Evolutionary conservation across 64 coral and sea anemone species (phyloP).

Genomic region (Pocillopora damicornis): DNA sequence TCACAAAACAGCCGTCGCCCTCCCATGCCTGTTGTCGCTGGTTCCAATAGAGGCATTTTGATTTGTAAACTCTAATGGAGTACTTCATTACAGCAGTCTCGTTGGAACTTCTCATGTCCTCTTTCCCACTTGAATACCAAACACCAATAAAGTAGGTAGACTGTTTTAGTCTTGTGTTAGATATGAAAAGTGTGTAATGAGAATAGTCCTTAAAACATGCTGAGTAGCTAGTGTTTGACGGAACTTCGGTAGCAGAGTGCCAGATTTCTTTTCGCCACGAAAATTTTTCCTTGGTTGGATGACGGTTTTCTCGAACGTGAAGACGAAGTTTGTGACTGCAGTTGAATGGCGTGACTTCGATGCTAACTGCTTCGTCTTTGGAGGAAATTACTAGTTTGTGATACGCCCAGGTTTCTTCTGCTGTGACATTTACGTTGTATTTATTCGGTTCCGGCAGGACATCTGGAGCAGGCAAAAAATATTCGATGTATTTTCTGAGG

Average conservation of each 20-base stretch:
- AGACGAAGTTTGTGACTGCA: slow-evolving; percentile 49
- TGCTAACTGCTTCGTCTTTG: slow-evolving; percentile 48
- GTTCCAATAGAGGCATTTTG: slow-evolving; percentile 83
- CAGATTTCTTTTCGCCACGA: slow-evolving; percentile 33
- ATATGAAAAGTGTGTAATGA: slow-evolving; percentile 51
- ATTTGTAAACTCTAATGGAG: slow-evolving; percentile 41
- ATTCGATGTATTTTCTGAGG: slow-evolving; percentile 50
- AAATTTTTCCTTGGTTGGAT: slow-evolving; percentile 43
- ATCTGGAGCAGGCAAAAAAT: slow-evolving; percentile 33
- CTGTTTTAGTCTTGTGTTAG: slow-evolving; percentile 30
- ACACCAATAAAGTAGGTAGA: slow-evolving; percentile 50
- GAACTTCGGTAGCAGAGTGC: background rate
- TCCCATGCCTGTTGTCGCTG: slow-evolving; percentile 48
- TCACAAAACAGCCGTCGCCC: slow-evolving; percentile 70
- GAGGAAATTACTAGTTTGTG: slow-evolving; percentile 46
- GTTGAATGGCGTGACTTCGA: slow-evolving; percentile 53
- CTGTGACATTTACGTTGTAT: slow-evolving; percentile 26
- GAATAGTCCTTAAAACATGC: slow-evolving; percentile 34
- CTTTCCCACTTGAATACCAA: background rate
- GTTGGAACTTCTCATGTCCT: background rate
- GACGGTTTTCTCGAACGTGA: slow-evolving; percentile 14
- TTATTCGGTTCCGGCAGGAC: slow-evolving; percentile 35
- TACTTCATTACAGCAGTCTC: slow-evolving; percentile 36
- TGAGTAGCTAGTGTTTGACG: slow-evolving; percentile 2
- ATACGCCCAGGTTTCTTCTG: slow-evolving; percentile 28